phyloP scores from a whole-genome alignment of 2,888 invertebrate genomes.

The Andrena haemorrhoa region DNA sequence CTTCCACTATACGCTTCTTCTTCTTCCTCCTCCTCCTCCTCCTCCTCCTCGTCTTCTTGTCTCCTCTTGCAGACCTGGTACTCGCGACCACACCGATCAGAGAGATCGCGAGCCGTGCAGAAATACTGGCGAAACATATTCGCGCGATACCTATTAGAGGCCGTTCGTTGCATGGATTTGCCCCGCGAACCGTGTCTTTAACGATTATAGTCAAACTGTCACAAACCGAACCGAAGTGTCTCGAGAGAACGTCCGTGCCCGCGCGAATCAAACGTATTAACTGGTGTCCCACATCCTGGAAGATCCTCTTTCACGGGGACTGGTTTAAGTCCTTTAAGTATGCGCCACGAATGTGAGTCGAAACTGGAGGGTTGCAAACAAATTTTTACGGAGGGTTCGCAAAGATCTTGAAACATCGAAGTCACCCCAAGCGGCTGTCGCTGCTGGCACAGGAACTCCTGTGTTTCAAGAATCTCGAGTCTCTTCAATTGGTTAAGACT shows the following conservation, averaged over 20 bases:
- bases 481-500: not conserved
- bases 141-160: conserved; percentile 51
- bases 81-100: conserved; percentile 9
- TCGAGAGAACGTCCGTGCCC: conserved; percentile 20
- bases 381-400: not conserved
- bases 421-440: not conserved
- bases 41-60: not conserved
- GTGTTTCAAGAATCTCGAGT: not conserved
- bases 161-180: conserved; percentile 57
- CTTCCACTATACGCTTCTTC: not conserved
- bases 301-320: not conserved
- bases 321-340: not conserved
- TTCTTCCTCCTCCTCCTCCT: not conserved
- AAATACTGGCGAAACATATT: conserved; percentile 44
- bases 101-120: conserved; percentile 18
- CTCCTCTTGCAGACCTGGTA: conserved; percentile 20
- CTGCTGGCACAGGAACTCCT: not conserved
- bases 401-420: not conserved
- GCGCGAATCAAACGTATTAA: not conserved
- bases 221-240: conserved; percentile 20
- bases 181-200: conserved; percentile 63
- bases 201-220: conserved; percentile 33
- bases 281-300: not conserved
- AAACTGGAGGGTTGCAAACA: not conserved
- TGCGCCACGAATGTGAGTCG: not conserved